Percentiles rank a stretch among this genome's conserved stretches.
phyloP scores from a whole-genome alignment of 2,113 vertebrate genomes.

The Electrona antarctica region DNA sequence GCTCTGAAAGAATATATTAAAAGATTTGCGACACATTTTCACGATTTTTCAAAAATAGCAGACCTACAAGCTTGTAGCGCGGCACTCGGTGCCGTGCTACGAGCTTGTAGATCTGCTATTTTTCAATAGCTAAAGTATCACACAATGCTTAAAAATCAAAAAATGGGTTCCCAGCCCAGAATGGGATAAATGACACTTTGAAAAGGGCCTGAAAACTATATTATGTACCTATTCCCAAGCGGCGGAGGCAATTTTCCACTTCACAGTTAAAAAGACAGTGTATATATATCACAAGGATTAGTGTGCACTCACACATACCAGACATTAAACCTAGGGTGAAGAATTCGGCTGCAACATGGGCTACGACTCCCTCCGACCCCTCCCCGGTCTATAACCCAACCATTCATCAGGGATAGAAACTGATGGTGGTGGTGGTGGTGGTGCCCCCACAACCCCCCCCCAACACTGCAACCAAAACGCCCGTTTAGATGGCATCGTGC shows the following conservation, averaged over 20 bases:
- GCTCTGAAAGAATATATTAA: too few species aligned
- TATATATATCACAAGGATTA: conserved; percentile 58
- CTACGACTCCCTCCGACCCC: conserved; percentile 40
- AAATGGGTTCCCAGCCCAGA: background rate
- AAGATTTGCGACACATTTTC: too few species aligned
- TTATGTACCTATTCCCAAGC: conserved; percentile 52
- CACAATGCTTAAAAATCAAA: too few species aligned
- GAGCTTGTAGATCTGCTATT: too few species aligned
- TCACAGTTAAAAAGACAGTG: conserved; percentile 52
- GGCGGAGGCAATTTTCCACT: conserved; percentile 58
- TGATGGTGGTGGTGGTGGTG: conserved; percentile 13
- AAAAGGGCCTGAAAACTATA: conserved; percentile 24
- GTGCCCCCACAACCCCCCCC: conserved; percentile 51
- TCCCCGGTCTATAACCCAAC: background rate
- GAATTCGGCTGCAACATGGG: conserved; percentile 52
- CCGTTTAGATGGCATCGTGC: too few species aligned
- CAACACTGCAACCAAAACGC: conserved; percentile 6
- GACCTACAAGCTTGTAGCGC: too few species aligned
- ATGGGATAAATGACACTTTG: background rate
- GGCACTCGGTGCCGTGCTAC: too few species aligned
- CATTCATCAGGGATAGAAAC: conserved; percentile 47
- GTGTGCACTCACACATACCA: conserved; percentile 64
- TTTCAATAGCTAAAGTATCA: too few species aligned
- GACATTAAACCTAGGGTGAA: conserved; percentile 72
- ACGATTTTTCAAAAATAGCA: too few species aligned